These are phyloP conservation scores for Geodia barretti DNA, from an alignment of 37 sponge, comb jelly and placozoan genomes.

Conservation along the genomic window DNA sequence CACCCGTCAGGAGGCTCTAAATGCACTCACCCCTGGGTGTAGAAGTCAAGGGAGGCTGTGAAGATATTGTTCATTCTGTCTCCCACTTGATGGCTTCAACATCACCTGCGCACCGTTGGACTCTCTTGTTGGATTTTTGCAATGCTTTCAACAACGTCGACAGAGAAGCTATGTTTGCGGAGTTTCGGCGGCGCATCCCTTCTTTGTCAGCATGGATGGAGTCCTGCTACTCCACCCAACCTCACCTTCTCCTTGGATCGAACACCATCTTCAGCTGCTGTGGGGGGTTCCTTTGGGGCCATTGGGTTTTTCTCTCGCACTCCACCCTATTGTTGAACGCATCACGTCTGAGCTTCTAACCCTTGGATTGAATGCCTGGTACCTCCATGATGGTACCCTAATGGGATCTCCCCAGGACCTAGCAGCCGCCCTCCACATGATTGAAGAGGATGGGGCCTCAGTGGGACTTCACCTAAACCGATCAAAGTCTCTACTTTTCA, in stretches of 20 bases:
- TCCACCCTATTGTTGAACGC: slow-evolving; percentile 20
- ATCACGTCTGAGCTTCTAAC: slow-evolving; percentile 22
- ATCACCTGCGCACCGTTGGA: neutral
- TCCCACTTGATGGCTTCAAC: too few relatives aligned
- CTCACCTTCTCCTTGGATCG: slow-evolving; percentile 4
- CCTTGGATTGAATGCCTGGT: slow-evolving; percentile 14
- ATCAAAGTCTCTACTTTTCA: slow-evolving; percentile 29
- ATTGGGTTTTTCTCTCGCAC: neutral
- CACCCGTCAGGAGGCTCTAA: too few relatives aligned
- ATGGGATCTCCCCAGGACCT: slow-evolving; percentile 15
- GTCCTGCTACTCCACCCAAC: slow-evolving; percentile 2
- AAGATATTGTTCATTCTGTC: slow-evolving; percentile 22
- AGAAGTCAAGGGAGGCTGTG: neutral
- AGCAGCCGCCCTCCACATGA: neutral
- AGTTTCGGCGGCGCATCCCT: slow-evolving; percentile 5
- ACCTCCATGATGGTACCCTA: slow-evolving; percentile 30
- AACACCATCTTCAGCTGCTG: slow-evolving; percentile 23
- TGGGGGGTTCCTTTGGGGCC: slow-evolving; percentile 22
- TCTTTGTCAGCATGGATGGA: slow-evolving; percentile 13
- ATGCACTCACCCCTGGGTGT: slow-evolving; percentile 25
- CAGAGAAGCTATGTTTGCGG: slow-evolving; percentile 14
- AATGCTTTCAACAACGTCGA: slow-evolving; percentile 21
- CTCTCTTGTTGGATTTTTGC: slow-evolving; percentile 15
- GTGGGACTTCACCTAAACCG: slow-evolving; percentile 11
- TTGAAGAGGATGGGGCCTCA: neutral